Percentiles rank a stretch among this genome's conserved stretches.
phyloP scores from a whole-genome alignment of 2,113 vertebrate genomes.

The Microcebus murinus region DNA sequence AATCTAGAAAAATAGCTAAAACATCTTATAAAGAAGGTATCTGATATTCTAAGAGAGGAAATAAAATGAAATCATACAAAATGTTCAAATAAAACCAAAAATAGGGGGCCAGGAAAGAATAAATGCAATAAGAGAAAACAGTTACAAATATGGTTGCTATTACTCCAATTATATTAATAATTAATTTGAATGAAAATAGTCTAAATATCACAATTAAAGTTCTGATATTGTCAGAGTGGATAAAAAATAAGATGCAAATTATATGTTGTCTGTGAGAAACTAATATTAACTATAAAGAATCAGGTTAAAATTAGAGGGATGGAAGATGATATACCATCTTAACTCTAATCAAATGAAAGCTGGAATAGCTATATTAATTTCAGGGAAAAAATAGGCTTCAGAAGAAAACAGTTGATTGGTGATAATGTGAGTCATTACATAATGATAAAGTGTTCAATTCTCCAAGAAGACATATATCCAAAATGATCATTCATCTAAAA shows the following conservation, averaged over 20 bases:
- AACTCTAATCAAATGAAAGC: background rate
- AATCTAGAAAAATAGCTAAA: background rate
- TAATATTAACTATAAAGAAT: background rate
- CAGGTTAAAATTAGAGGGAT: background rate
- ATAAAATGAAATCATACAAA: background rate
- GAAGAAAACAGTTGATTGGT: background rate
- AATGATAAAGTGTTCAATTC: background rate
- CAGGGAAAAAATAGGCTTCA: background rate
- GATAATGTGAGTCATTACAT: background rate
- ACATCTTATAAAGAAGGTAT: background rate
- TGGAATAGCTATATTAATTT: background rate
- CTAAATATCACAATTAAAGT: background rate
- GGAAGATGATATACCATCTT: background rate
- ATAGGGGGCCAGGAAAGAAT: background rate
- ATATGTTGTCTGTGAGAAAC: background rate
- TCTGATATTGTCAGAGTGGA: background rate
- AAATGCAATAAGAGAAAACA: background rate
- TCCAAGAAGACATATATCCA: background rate
- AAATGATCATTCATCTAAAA: background rate
- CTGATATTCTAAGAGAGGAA: background rate
- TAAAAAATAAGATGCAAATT: background rate
- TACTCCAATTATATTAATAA: background rate
- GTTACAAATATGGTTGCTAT: background rate
- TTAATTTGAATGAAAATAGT: background rate
- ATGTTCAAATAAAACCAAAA: background rate